Conservation (phyloP, 2,888 invertebrate species). For the Eulithis testata region DNA sequence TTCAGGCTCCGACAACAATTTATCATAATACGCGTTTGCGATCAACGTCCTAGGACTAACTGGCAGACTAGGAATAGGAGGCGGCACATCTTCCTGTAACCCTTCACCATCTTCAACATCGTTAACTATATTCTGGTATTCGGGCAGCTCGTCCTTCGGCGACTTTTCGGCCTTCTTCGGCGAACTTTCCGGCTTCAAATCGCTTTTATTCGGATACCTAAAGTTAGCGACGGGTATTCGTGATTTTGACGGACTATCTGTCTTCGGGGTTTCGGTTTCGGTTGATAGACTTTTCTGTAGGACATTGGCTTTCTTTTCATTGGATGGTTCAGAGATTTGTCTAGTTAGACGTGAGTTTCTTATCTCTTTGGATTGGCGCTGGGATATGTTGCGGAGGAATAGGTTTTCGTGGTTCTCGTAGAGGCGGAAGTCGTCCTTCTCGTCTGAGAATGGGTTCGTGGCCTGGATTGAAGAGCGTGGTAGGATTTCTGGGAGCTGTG, state of each 20-base stretch:
- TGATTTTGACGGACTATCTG: conserved; percentile 64
- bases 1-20: conserved; percentile 89
- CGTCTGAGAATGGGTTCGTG: conserved; percentile 69
- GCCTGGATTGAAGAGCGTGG: conserved; percentile 61
- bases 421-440: conserved; percentile 63
- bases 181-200: conserved; percentile 69
- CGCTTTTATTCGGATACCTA: conserved; percentile 75
- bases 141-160: conserved; percentile 60
- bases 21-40: conserved; percentile 93
- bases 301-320: conserved; percentile 60
- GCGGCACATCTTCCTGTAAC: conserved; percentile 65
- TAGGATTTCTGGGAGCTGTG: conserved; percentile 74
- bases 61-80: conserved; percentile 79
- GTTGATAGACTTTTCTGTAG: conserved; percentile 75
- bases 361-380: conserved; percentile 71
- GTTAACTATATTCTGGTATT: conserved; percentile 70
- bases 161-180: conserved; percentile 60
- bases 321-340: conserved; percentile 74
- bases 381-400: conserved; percentile 74
- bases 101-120: conserved; percentile 13
- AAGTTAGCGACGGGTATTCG: conserved; percentile 80
- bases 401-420: conserved; percentile 79
- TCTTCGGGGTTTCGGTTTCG: conserved; percentile 55
- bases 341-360: conserved; percentile 66
- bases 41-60: conserved; percentile 74